phyloP scores from a whole-genome alignment of 2,797 vertebrate genomes.

The Merluccius polli region DNA sequence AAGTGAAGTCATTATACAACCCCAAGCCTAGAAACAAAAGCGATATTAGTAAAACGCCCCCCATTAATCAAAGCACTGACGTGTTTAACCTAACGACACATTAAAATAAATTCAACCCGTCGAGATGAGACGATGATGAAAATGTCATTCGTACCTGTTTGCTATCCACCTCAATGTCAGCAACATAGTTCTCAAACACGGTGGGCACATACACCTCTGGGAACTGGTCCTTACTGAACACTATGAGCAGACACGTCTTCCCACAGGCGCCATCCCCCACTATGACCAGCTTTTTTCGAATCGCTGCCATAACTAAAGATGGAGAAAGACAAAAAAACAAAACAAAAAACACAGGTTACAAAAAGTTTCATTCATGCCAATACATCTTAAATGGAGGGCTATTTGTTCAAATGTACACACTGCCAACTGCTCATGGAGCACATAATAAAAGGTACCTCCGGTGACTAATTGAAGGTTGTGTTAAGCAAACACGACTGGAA shows the following conservation, averaged over 20 bases:
- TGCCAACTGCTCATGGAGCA: too few species aligned
- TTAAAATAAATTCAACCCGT: conserved; percentile 5
- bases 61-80: not conserved
- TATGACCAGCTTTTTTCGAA: conserved; percentile 86
- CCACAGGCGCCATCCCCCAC: conserved; percentile 87
- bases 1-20: not conserved
- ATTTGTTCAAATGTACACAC: too few species aligned
- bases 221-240: conserved; percentile 88
- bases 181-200: conserved; percentile 86
- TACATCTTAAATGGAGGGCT: not conserved
- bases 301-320: conserved; percentile 76
- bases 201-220: conserved; percentile 87
- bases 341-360: conserved; percentile 14
- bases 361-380: not conserved
- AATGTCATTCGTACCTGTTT: conserved; percentile 73
- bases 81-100: not conserved
- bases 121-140: not conserved
- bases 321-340: conserved; percentile 12
- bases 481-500: not conserved
- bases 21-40: not conserved
- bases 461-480: too few species aligned
- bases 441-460: too few species aligned
- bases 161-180: conserved; percentile 84
- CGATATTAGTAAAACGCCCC: not conserved
- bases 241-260: conserved; percentile 84